A percentile compares a stretch with the other conserved stretches of the same genome.
Evolutionary conservation across 2,888 invertebrate species (phyloP).

Genomic region (Slavum lentiscoides): DNA sequence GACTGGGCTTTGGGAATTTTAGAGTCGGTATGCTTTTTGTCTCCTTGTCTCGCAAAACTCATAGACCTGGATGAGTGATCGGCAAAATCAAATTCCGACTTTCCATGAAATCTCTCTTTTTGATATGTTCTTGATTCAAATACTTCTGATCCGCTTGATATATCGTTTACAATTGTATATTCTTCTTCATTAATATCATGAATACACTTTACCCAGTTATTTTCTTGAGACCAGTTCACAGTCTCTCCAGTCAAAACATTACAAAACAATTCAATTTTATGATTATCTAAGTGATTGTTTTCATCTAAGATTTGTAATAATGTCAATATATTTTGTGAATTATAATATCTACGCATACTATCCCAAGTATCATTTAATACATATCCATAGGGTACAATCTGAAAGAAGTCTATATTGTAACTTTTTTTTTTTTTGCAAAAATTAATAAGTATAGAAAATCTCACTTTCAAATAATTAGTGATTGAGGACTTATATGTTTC

Average conservation of each 20-base stretch:
- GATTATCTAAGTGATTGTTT: neutral
- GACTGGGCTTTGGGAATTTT: neutral
- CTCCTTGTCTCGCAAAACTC: too few relatives aligned
- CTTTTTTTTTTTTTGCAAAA: neutral
- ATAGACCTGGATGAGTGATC: neutral
- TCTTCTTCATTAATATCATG: neutral
- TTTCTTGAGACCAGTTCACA: slow-evolving; percentile 5
- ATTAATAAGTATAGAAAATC: neutral
- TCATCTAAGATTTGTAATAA: neutral
- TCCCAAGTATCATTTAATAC: neutral
- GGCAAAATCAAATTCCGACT: slow-evolving; percentile 24
- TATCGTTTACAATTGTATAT: neutral
- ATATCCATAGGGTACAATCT: slow-evolving; percentile 12
- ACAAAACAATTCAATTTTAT: slow-evolving; percentile 16
- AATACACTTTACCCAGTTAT: neutral
- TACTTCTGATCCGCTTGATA: neutral
- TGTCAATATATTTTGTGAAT: slow-evolving; percentile 16
- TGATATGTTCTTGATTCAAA: neutral
- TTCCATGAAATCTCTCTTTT: neutral
- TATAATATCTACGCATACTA: slow-evolving; percentile 15
- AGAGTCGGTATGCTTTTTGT: too few relatives aligned
- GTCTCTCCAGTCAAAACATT: neutral
- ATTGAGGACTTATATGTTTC: slow-evolving; percentile 16
- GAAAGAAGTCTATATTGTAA: neutral
- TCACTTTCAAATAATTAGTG: slow-evolving; percentile 18